These are phyloP conservation scores for Chinchilla lanigera DNA, from an alignment of 2,113 vertebrate species.

Conservation along the genomic window DNA sequence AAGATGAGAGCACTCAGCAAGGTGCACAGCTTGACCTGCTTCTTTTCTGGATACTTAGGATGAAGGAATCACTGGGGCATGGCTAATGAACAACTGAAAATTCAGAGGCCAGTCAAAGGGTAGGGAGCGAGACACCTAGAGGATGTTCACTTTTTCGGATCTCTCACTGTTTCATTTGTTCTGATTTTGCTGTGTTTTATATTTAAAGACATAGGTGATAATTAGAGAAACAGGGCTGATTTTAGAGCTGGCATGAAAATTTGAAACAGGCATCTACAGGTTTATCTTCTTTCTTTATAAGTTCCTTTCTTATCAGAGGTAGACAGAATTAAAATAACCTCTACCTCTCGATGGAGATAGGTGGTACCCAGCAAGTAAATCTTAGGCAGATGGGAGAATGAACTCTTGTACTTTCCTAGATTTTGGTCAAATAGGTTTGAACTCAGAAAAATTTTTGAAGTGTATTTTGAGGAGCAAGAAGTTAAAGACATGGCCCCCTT, in stretches of 20 bases:
- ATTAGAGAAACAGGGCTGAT: not conserved
- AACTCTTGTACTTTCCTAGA: not conserved
- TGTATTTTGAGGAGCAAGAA: not conserved
- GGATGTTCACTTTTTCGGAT: not conserved
- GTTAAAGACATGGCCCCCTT: not conserved
- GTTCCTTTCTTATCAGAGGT: not conserved
- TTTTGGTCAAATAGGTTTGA: not conserved
- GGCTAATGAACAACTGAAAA: not conserved
- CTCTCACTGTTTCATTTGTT: not conserved
- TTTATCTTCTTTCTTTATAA: slow-evolving; percentile 32
- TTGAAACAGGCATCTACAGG: not conserved
- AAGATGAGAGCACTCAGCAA: not conserved
- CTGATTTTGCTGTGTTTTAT: not conserved
- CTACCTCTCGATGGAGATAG: not conserved
- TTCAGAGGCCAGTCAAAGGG: not conserved
- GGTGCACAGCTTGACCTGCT: not conserved
- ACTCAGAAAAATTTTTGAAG: not conserved
- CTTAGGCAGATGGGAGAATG: not conserved
- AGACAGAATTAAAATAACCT: not conserved
- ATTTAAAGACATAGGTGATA: not conserved
- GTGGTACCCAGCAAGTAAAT: not conserved
- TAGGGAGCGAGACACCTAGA: not conserved
- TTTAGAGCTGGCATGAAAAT: not conserved
- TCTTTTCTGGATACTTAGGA: not conserved
- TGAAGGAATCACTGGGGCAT: not conserved